Base-by-base conservation (phyloP, 2,888 invertebrate genomes). In the Ectemnius cavifrons region DNA sequence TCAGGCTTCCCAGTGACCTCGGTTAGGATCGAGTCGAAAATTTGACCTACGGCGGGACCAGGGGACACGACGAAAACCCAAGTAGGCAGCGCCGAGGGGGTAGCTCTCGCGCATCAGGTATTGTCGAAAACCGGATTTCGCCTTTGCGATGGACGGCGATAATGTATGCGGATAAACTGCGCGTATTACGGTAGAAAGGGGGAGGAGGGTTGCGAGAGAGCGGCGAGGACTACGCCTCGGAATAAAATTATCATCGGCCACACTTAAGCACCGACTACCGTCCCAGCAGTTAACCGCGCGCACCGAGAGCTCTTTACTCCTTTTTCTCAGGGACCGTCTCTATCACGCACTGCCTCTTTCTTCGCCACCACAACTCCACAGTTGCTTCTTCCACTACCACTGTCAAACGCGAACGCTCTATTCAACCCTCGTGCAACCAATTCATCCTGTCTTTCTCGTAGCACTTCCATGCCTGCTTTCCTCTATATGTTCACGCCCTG, bases 51-150 rank as follows among this genome's bases (percentile, higher is more conserved):
- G 69, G 63, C 46, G 45, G 67, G 52, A 13, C 52, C 37, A 4
- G 56, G 62, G 20, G 60, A 28, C 16, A 14, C 16, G 11, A 60
- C 3, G 18, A 20, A 45, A 70, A 18, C 37, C 49, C 47, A 23
- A 13, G 23, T 23, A 37, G 37, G 37, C 37, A 37, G 37, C 5
- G 37, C 11, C 37, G 37, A 37, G 37, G 37, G 37, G 37, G 8
- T 37, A 37, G 37, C 37, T 37, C 37, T 56, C 18, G 60, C 62
- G 67, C 49, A 59, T 69, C 65, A 45, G 69, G 78, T 77, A 82
- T 83, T 84, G 82, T 78, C 76, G 72, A 77, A 82, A 86, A 86
- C 86, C 86, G 86, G 86, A 85, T 86, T 84, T 75, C 67, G 56
- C 49, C 8, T 37, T 2, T 57, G n/a, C 66, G 80, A 76, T 75